A percentile compares a stretch with the other conserved stretches of the same genome.
Conservation (phyloP, 2,888 invertebrate genomes). For the Diarsia rubi region DNA sequence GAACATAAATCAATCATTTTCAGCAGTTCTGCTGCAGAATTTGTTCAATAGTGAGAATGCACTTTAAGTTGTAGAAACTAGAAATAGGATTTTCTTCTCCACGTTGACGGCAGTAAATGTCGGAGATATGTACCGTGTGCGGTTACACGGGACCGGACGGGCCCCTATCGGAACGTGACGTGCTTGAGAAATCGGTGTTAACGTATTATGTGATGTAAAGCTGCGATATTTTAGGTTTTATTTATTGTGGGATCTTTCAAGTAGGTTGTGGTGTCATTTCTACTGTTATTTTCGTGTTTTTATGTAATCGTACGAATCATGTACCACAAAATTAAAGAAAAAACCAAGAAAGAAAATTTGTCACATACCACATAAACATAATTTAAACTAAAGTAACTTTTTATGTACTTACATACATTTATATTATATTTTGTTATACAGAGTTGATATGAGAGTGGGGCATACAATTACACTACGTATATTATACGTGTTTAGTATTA, state of each 20-base stretch:
- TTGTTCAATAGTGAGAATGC: slow-evolving; percentile 35
- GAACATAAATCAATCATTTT: slow-evolving; percentile 25
- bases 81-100: slow-evolving; percentile 51
- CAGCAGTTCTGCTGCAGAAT: background rate
- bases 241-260: slow-evolving; percentile 5
- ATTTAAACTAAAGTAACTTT: background rate
- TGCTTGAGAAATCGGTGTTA: slow-evolving; percentile 37
- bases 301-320: too few species aligned
- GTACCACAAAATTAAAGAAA: too few species aligned
- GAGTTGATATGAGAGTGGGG: too few species aligned
- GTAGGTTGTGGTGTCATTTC: background rate
- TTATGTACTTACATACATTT: too few species aligned
- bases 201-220: slow-evolving; percentile 46
- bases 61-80: slow-evolving; percentile 38
- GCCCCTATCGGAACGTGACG: slow-evolving; percentile 54
- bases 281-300: too few species aligned
- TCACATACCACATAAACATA: background rate
- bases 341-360: too few species aligned
- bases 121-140: slow-evolving; percentile 58
- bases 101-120: slow-evolving; percentile 52
- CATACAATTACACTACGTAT: too few species aligned
- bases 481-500: too few species aligned
- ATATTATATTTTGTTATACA: too few species aligned
- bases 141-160: slow-evolving; percentile 49
- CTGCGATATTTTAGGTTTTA: slow-evolving; percentile 30